Percentiles rank a stretch among this genome's conserved stretches.
These are phyloP conservation scores for Euproctis similis DNA, from an alignment of 2,888 invertebrate genomes.

Conservation along the genomic window DNA sequence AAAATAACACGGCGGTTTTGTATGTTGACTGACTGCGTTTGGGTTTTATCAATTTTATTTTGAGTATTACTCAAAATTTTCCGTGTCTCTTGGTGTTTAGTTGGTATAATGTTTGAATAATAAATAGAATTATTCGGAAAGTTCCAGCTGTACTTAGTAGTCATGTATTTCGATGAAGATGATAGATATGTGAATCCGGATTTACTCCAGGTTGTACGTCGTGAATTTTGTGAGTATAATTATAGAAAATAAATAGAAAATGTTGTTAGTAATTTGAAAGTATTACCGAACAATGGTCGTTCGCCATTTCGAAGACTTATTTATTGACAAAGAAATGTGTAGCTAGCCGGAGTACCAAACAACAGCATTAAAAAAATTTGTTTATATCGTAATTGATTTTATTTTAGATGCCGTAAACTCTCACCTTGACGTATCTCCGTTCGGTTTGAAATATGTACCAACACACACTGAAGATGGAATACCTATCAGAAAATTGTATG, in stretches of 20 bases:
- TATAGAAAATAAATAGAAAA: too few species aligned
- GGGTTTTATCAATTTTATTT: constrained; percentile 52
- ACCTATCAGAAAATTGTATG: constrained; percentile 75
- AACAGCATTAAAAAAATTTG: background rate
- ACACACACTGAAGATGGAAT: constrained; percentile 75
- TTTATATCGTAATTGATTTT: constrained; percentile 3
- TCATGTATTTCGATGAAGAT: constrained; percentile 59
- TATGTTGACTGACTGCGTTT: constrained; percentile 61
- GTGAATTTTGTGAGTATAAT: constrained; percentile 49
- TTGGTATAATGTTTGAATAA: constrained; percentile 35
- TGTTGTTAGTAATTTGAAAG: too few species aligned
- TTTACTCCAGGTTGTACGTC: constrained; percentile 50
- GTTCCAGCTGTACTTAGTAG: constrained; percentile 21
- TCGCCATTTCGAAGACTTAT: too few species aligned
- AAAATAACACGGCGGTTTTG: constrained; percentile 49
- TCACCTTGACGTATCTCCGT: constrained; percentile 39
- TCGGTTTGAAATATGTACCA: constrained; percentile 46
- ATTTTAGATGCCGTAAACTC: constrained; percentile 48
- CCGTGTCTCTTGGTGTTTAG: constrained; percentile 33
- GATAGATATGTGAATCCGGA: constrained; percentile 49
- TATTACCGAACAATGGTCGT: too few species aligned
- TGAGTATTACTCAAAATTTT: constrained; percentile 53
- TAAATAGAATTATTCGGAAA: constrained; percentile 22
- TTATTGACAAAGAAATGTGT: too few species aligned
- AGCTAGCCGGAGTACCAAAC: too few species aligned